These are phyloP conservation scores for Argentina silus DNA, from an alignment of 2,797 vertebrate genomes.

Conservation along the genomic window DNA sequence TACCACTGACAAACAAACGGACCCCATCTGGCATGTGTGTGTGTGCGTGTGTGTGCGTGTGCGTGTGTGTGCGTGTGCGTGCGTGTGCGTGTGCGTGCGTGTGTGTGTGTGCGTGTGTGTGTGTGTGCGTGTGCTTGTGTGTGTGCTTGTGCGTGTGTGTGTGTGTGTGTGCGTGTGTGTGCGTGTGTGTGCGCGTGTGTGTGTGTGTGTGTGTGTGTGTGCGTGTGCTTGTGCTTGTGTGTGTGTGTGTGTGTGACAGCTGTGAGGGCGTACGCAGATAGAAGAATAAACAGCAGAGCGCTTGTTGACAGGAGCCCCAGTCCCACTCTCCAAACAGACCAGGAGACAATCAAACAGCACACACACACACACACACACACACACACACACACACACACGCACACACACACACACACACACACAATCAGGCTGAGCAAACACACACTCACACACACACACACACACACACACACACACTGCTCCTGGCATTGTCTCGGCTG, in stretches of 20 bases:
- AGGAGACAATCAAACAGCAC: not conserved
- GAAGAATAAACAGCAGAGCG: not conserved
- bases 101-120: slow-evolving; percentile 1
- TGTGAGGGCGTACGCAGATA: not conserved
- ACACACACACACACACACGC: no score
- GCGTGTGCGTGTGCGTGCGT: not conserved
- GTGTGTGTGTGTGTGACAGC: not conserved
- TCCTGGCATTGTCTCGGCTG: not conserved
- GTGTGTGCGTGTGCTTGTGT: not conserved
- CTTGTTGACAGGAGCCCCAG: slow-evolving; percentile 10
- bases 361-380: not conserved
- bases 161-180: not conserved
- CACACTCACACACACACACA: no score
- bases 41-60: not conserved
- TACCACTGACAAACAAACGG: slow-evolving; percentile 61
- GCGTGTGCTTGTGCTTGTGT: not conserved
- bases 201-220: not conserved
- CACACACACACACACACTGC: slow-evolving; percentile 1
- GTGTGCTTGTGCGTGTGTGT: no score
- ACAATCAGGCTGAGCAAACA: no score
- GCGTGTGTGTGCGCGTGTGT: no score
- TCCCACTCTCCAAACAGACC: not conserved
- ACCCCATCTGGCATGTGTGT: slow-evolving; percentile 46
- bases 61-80: not conserved
- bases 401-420: no score